Evolutionary conservation across 2,888 invertebrate genomes (phyloP).

Genomic region (Rhyacophila evoluta): DNA sequence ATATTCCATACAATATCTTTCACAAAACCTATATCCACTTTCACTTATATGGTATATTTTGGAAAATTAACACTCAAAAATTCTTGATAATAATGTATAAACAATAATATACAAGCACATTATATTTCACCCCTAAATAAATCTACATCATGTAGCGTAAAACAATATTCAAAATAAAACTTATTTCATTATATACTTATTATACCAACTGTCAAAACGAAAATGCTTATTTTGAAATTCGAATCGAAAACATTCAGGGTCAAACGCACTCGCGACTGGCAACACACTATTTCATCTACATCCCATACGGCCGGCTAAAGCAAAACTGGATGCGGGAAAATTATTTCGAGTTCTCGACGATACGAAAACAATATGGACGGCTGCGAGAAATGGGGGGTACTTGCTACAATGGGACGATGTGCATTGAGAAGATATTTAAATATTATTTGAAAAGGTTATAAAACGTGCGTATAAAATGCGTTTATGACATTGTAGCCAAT

Average conservation of each 20-base stretch:
- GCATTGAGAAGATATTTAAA: slow-evolving; percentile 18
- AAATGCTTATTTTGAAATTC: slow-evolving; percentile 1
- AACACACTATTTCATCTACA: neutral
- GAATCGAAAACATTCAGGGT: neutral
- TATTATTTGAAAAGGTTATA: slow-evolving; percentile 9
- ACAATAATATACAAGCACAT: too few relatives aligned
- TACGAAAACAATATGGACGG: slow-evolving; percentile 20
- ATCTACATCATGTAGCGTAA: neutral
- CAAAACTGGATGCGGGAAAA: slow-evolving; percentile 24
- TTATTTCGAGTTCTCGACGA: neutral
- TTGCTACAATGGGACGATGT: slow-evolving; percentile 22
- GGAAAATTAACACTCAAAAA: too few relatives aligned
- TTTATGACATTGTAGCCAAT: too few relatives aligned
- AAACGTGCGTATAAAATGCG: too few relatives aligned
- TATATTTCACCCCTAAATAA: neutral
- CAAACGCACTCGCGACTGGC: slow-evolving; percentile 15
- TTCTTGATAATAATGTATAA: too few relatives aligned
- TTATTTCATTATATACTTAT: neutral
- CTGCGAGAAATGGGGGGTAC: slow-evolving; percentile 1
- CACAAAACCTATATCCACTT: too few relatives aligned
- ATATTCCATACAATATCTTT: too few relatives aligned
- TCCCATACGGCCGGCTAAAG: slow-evolving; percentile 14
- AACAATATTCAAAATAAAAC: neutral
- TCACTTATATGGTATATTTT: too few relatives aligned
- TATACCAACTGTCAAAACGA: neutral